Percentiles rank a stretch among this genome's conserved stretches.
phyloP scores from a whole-genome alignment of 2,797 vertebrate genomes.

The Lepilemur ruficaudatus region DNA sequence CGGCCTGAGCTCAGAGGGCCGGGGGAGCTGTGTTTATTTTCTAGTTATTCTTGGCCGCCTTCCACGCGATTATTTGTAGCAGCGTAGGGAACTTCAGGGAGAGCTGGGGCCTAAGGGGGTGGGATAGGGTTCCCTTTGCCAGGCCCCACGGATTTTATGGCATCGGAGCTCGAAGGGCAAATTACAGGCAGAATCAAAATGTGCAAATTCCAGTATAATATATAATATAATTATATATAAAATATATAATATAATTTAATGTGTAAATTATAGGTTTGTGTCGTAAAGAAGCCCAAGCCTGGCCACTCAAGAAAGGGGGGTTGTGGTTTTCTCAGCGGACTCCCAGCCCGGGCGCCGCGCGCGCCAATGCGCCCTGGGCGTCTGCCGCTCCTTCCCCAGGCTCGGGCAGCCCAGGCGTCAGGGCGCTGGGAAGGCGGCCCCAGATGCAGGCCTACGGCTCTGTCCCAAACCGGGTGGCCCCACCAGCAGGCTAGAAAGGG shows the following conservation, averaged over 20 bases:
- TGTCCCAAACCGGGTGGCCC: neutral
- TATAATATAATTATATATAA: neutral
- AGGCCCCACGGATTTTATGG: constrained; percentile 78
- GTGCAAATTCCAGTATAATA: constrained; percentile 79
- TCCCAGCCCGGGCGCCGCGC: accelerated
- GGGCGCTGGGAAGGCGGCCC: neutral
- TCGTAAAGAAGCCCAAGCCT: constrained; percentile 46
- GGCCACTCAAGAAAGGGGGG: neutral
- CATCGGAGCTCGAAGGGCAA: constrained; percentile 77
- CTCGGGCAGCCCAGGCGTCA: neutral
- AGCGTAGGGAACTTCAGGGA: constrained; percentile 69
- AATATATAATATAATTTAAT: constrained; percentile 63
- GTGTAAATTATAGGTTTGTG: constrained; percentile 85
- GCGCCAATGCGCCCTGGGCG: accelerated
- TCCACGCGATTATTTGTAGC: constrained; percentile 83
- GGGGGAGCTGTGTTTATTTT: constrained; percentile 81
- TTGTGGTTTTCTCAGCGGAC: neutral
- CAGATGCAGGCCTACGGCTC: neutral
- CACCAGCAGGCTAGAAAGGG: neutral
- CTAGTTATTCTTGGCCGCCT: constrained; percentile 81
- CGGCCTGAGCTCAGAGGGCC: neutral
- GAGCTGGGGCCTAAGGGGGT: neutral
- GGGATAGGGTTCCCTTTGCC: constrained; percentile 5
- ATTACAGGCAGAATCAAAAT: constrained; percentile 84
- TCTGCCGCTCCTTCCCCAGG: neutral